Evolutionary conservation across 1,140 invertebrate species (phyloP).

Genomic region (Tenebrio molitor): DNA sequence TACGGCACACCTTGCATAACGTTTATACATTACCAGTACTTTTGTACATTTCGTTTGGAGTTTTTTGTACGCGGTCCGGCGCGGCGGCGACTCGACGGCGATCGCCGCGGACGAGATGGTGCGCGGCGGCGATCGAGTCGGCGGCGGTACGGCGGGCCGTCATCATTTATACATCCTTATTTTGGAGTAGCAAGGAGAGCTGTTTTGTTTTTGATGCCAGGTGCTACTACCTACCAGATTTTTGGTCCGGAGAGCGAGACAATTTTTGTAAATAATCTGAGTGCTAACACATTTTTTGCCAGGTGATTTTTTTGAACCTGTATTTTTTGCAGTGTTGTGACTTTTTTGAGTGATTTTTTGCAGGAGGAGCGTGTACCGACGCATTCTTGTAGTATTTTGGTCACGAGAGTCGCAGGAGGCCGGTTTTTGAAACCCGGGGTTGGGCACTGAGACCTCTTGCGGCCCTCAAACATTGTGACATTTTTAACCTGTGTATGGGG

Average conservation of each 20-base stretch:
- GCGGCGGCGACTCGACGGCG: slow-evolving; percentile 3
- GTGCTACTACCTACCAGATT: slow-evolving; percentile 62
- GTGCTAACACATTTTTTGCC: slow-evolving; percentile 47
- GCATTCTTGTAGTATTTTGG: slow-evolving; percentile 60
- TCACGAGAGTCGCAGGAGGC: slow-evolving; percentile 62
- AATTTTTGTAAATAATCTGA: slow-evolving; percentile 27
- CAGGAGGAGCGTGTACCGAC: slow-evolving; percentile 58
- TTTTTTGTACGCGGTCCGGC: slow-evolving; percentile 36
- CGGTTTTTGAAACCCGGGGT: slow-evolving; percentile 64
- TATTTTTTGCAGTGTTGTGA: slow-evolving; percentile 49
- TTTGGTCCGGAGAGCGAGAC: slow-evolving; percentile 58
- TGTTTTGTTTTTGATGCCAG: slow-evolving; percentile 62
- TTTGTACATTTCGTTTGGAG: slow-evolving; percentile 41
- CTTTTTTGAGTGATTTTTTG: slow-evolving; percentile 65
- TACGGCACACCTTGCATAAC: slow-evolving; percentile 78
- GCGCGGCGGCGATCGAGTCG: not conserved
- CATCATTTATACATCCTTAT: slow-evolving; percentile 56
- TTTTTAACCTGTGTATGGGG: slow-evolving; percentile 81
- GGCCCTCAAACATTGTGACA: slow-evolving; percentile 71
- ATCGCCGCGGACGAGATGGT: not conserved
- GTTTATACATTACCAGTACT: slow-evolving; percentile 69
- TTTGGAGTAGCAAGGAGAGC: slow-evolving; percentile 65
- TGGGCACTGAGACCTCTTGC: slow-evolving; percentile 61
- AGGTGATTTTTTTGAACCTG: slow-evolving; percentile 53
- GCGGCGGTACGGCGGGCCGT: not conserved